Base-by-base conservation (phyloP, 2,888 invertebrate genomes). In the Hydraecia micacea region DNA sequence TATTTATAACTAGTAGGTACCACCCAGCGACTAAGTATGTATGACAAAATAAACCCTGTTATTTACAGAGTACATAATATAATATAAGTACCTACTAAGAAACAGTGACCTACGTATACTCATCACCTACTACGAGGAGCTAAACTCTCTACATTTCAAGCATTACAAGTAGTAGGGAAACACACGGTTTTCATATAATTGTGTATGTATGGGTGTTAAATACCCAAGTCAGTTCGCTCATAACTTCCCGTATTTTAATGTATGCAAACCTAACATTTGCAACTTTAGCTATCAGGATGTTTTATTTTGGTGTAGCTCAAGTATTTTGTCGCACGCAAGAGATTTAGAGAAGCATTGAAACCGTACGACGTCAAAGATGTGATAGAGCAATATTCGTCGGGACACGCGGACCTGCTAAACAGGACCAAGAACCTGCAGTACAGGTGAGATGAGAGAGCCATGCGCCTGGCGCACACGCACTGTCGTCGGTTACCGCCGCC, bases 341-440 rank as follows among this genome's bases (percentile, higher is more conserved):
- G 98, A 97, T 99, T 99, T 97, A 98, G 98, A 97, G 98, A 99
- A 97, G 98, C 98, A 92, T 97, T 99, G 95, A 98, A 98, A 97
- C 99, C 99, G 88, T 99, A 99, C 97, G 99, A 99, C 97, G 99
- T 99, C 93, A 99, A 99, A 97, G 99, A 99, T 97, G 99, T 99
- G 95, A 99, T 99, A 96, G 99, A 99, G 96, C 99, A 99, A 97
- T 99, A 98, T 97, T 98, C 98, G 84, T 98, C 98, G 91, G 98
- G 98, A 93, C 98, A 98, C 96, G 98, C 98, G 88, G 99, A 99
- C 96, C 98, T 99, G 95, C 97, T 99, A 93, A 98, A 98, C 94
- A 97, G 99, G 96, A 98, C 98, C 94, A 98, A 98, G 97, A 98
- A 98, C 97, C 97, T 99, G 91, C 98, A 99, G 96, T 97, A 97